Base-by-base conservation (phyloP, 2,797 vertebrate genomes). In the Chaunax sp. region DNA sequence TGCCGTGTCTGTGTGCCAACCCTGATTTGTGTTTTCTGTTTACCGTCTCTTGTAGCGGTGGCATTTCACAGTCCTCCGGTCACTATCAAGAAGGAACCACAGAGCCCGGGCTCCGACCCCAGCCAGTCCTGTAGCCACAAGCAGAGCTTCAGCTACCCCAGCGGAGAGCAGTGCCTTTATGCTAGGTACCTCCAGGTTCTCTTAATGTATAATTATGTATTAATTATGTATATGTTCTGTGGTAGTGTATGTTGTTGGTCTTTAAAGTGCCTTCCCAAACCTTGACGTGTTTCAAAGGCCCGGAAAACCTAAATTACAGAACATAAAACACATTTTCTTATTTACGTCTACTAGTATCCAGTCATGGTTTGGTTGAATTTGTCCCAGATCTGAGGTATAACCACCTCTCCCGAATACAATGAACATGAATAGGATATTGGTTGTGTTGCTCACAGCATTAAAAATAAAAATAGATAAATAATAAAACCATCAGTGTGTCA, bases 131-230 rank as follows among this genome's bases (percentile, higher is more conserved):
- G 97, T 87, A 95, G 93, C 91, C 95, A 95, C 26, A 95, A 96
- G 92, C 96, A 92, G 61, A 94, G 74, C 15, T 93, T 95, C 89
- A 95, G 88, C 89, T 96, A 94, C 86, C 94, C 72, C 74, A 94
- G 91, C 56, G 95, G 95, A 84, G 94, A 98, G 92, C 97, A 96
- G 96, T 98, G 97, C 96, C 96, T 98, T 96, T 98, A 96, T 20
- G 88, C 95, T 95, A 98, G 97, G 97, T 99, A 81, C 50, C 40
- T 30, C 33, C 64, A 47, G 4, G 3, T 23, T 40, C 38, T 2
- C 18, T 23, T 20, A 3, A 12, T 37, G n/a, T 3, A 26, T 6
- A 2, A 7, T 6, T 2, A 28, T n/a, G n/a, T n/a, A n/a, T n/a
- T n/a, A n/a, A n/a, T n/a, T n/a, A n/a, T n/a, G n/a, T n/a, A n/a